Conservation (phyloP, 2,888 invertebrate species). For the Dendrolimus pini region DNA sequence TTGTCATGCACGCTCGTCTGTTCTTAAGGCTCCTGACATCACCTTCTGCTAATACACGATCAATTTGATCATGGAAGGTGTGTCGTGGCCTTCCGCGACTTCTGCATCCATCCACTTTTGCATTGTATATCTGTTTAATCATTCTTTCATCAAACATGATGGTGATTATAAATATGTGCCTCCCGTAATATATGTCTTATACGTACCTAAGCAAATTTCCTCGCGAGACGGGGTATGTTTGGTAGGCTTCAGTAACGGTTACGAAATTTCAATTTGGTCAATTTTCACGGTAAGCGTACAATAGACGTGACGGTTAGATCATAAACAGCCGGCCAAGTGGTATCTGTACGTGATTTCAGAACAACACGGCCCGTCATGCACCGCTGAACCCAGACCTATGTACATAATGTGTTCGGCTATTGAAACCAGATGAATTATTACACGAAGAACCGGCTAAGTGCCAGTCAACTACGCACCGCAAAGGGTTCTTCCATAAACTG, state of each 20-base stretch:
- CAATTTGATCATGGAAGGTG: too few species aligned
- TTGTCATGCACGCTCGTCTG: too few species aligned
- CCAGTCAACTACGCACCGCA: too few species aligned
- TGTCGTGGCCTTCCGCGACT: too few species aligned
- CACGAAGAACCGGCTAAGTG: neutral
- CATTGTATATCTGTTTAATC: too few species aligned
- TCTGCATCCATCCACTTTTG: too few species aligned
- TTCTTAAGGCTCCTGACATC: too few species aligned
- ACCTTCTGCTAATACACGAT: too few species aligned
- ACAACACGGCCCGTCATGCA: slow-evolving; percentile 27
- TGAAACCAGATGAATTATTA: neutral
- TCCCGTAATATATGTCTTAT: too few species aligned
- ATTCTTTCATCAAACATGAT: too few species aligned
- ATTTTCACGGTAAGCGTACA: slow-evolving; percentile 44
- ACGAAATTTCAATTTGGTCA: slow-evolving; percentile 37
- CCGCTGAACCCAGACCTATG: slow-evolving; percentile 12
- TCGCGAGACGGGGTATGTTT: slow-evolving; percentile 7
- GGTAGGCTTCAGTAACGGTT: slow-evolving; percentile 36
- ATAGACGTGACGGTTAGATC: slow-evolving; percentile 24
- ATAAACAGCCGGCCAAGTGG: slow-evolving; percentile 14
- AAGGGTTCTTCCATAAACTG: too few species aligned
- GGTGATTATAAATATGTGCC: too few species aligned
- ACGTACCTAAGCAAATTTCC: neutral
- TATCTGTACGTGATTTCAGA: slow-evolving; percentile 25
- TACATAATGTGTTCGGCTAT: slow-evolving; percentile 11